Percentiles rank a stretch among this genome's conserved stretches.
These are phyloP conservation scores for Eleutherodactylus coqui DNA, from an alignment of 2,797 vertebrate genomes.

Conservation along the genomic window DNA sequence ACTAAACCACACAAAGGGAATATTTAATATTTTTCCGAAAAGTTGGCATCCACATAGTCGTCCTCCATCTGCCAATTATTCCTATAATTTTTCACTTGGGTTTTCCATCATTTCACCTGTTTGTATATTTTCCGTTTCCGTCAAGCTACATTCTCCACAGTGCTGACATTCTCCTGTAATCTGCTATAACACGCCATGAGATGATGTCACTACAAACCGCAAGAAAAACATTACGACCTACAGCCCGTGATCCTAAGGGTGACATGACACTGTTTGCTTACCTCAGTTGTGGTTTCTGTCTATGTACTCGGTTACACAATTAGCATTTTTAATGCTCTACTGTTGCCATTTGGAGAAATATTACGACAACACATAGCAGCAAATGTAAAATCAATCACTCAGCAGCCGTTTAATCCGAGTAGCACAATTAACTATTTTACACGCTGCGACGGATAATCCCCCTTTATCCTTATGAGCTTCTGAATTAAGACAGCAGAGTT, in stretches of 20 bases:
- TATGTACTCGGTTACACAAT: constrained; percentile 15
- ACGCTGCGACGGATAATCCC: neutral
- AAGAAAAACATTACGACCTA: neutral
- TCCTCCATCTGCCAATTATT: neutral
- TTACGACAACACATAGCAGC: constrained; percentile 2
- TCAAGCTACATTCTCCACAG: neutral
- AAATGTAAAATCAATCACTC: constrained; percentile 20
- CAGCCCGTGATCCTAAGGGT: neutral
- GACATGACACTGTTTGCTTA: neutral
- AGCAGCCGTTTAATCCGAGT: neutral
- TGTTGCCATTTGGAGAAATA: neutral
- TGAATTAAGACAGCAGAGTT: neutral
- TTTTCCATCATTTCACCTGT: neutral
- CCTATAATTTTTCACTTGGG: no score
- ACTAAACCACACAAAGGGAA: no score
- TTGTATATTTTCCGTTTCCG: constrained; percentile 1
- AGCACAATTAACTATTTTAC: neutral
- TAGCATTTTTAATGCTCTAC: neutral
- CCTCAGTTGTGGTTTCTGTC: constrained; percentile 21
- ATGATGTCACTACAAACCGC: constrained; percentile 35
- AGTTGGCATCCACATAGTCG: neutral
- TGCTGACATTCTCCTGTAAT: constrained; percentile 20
- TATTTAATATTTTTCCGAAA: neutral
- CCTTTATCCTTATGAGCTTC: constrained; percentile 5
- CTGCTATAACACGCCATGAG: constrained; percentile 18